Conservation (phyloP, 2,888 invertebrate genomes). For the Himalopsyche anomala region DNA sequence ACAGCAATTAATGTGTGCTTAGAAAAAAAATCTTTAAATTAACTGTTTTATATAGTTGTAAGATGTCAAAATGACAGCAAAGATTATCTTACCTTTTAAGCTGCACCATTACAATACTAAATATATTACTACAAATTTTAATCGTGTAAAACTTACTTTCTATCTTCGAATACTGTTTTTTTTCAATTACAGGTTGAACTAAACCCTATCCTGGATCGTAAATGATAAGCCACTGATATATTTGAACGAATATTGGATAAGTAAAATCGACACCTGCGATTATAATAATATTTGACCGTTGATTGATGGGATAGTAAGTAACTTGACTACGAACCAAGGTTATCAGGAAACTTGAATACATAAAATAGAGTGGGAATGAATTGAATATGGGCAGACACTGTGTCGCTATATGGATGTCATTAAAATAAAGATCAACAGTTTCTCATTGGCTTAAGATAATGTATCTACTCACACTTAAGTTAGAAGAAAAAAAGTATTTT, state of each 20-base stretch:
- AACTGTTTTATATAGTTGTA: no score
- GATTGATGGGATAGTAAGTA: constrained; percentile 34
- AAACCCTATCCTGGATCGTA: not conserved
- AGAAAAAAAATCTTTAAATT: no score
- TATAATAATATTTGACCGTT: constrained; percentile 8
- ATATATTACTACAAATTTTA: no score
- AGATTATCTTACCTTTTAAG: no score
- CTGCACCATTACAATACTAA: no score
- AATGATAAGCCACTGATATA: not conserved
- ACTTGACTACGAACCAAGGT: not conserved
- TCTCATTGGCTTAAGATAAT: not conserved
- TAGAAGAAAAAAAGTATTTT: no score
- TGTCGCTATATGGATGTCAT: constrained; percentile 18
- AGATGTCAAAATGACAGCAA: no score
- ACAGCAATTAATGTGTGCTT: no score
- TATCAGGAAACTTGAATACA: constrained; percentile 27
- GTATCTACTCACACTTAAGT: not conserved
- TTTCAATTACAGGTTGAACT: no score
- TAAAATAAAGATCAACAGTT: constrained; percentile 24
- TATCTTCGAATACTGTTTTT: no score
- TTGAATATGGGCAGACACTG: constrained; percentile 31
- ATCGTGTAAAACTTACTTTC: no score
- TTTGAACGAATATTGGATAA: constrained; percentile 14
- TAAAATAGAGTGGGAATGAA: not conserved
- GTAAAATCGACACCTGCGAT: constrained; percentile 32